phyloP scores from a whole-genome alignment of 2,888 invertebrate species.

The Eulithis testata region DNA sequence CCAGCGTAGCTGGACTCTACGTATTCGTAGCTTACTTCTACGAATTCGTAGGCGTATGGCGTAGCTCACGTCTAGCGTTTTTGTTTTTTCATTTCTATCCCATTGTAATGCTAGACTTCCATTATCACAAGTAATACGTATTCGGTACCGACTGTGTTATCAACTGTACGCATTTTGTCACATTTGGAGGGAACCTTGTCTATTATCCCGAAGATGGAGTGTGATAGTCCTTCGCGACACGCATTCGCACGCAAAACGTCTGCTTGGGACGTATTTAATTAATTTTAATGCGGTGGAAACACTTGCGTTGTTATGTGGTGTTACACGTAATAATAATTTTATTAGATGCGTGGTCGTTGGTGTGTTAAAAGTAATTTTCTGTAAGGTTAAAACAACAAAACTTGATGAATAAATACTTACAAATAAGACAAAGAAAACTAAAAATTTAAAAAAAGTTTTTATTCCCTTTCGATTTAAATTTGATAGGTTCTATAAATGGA shows the following conservation, averaged over 20 bases:
- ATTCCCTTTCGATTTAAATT: too few relatives aligned
- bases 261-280: slow-evolving; percentile 68
- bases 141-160: too few relatives aligned
- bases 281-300: slow-evolving; percentile 61
- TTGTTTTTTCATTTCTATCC: too few relatives aligned
- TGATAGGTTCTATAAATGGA: too few relatives aligned
- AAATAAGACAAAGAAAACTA: too few relatives aligned
- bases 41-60: neutral
- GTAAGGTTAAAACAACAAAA: neutral
- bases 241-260: slow-evolving; percentile 56
- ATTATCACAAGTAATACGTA: too few relatives aligned
- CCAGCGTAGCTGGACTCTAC: too few relatives aligned
- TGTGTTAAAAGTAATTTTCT: slow-evolving; percentile 20
- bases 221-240: slow-evolving; percentile 62
- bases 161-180: neutral
- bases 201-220: slow-evolving; percentile 56
- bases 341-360: slow-evolving; percentile 35
- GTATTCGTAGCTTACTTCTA: neutral
- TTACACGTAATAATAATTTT: slow-evolving; percentile 46
- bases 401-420: too few relatives aligned
- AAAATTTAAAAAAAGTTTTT: too few relatives aligned
- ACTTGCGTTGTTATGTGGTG: slow-evolving; percentile 45
- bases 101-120: too few relatives aligned
- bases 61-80: neutral
- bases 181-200: slow-evolving; percentile 29